These are phyloP conservation scores for Leptinotarsa lineolata DNA, from an alignment of 1,140 invertebrate species.

Conservation along the genomic window DNA sequence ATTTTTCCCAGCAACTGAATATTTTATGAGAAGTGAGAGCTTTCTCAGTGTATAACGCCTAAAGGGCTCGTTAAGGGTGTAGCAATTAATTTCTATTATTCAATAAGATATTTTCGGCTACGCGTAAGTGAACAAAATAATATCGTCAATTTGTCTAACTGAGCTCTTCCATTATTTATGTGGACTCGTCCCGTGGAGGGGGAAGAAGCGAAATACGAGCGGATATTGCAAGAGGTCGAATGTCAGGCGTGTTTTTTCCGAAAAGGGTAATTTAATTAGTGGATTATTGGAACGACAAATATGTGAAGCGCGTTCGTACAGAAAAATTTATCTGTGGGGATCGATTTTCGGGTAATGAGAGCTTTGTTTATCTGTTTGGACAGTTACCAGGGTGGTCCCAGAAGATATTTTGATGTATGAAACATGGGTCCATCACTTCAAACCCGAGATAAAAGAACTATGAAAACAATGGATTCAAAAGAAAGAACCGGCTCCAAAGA, in stretches of 20 bases:
- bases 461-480: too few relatives aligned
- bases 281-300: neutral
- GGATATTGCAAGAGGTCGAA: neutral
- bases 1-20: neutral
- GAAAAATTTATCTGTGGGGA: neutral
- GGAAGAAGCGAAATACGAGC: neutral
- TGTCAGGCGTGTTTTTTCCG: neutral
- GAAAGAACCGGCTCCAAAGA: too few relatives aligned
- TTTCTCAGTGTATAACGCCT: neutral
- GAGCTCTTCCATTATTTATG: conserved; percentile 11
- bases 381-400: too few relatives aligned
- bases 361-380: neutral
- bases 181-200: neutral
- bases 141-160: conserved; percentile 13
- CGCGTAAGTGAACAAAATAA: neutral
- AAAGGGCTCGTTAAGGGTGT: conserved; percentile 4
- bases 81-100: conserved; percentile 19
- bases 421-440: too few relatives aligned
- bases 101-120: conserved; percentile 2
- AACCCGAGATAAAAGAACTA: too few relatives aligned
- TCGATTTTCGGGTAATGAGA: neutral
- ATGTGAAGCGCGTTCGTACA: neutral
- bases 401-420: too few relatives aligned
- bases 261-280: neutral
- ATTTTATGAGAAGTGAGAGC: conserved; percentile 9